phyloP scores from a whole-genome alignment of 2,888 invertebrate genomes.

The Spilosoma lubricipeda region DNA sequence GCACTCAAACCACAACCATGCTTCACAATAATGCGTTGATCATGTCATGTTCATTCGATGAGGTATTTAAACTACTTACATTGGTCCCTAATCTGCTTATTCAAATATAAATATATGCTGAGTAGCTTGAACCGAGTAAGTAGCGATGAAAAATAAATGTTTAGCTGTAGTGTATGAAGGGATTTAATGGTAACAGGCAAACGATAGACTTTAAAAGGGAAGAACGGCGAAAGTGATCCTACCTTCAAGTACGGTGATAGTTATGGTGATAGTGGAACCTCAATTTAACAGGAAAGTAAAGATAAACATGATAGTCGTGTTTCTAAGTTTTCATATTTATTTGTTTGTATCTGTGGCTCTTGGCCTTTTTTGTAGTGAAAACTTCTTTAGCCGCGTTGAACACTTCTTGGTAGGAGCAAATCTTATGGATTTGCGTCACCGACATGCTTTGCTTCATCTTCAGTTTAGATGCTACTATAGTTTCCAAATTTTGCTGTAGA shows the following conservation, averaged over 20 bases:
- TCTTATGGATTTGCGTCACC: no score
- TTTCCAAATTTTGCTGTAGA: background rate
- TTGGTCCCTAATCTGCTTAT: slow-evolving; percentile 1
- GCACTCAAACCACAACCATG: slow-evolving; percentile 4
- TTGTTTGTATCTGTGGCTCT: background rate
- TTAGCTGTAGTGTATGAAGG: background rate
- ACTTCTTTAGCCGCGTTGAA: no score
- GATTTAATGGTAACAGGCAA: background rate
- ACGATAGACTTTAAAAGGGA: background rate
- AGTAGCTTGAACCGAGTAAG: background rate
- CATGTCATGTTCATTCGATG: slow-evolving; percentile 4
- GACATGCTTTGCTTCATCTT: no score
- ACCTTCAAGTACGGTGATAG: background rate
- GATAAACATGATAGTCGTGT: background rate
- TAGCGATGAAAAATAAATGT: background rate
- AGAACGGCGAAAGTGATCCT: background rate
- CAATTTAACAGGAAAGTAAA: background rate
- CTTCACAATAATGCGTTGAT: slow-evolving; percentile 12
- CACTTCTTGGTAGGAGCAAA: no score
- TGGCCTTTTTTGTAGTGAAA: no score
- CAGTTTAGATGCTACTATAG: background rate
- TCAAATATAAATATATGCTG: slow-evolving; percentile 7
- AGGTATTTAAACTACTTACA: background rate
- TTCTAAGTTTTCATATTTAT: background rate
- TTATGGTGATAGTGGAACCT: background rate